phyloP scores from a whole-genome alignment of 2,888 invertebrate genomes.

The Drosophila dives region DNA sequence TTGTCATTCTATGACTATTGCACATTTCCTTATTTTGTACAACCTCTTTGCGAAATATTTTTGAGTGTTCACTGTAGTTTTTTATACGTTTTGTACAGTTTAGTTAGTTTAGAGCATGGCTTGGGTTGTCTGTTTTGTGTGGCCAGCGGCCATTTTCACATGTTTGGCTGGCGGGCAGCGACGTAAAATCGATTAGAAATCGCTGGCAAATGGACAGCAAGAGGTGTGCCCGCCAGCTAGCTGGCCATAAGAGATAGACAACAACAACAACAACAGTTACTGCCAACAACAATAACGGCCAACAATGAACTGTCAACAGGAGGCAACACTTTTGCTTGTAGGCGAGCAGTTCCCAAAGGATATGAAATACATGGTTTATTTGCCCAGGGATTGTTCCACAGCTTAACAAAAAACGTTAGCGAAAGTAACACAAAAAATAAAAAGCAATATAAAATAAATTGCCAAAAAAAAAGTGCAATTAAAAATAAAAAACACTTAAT shows the following conservation, averaged over 20 bases:
- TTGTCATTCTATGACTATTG: neutral
- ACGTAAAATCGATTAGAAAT: conserved; percentile 78
- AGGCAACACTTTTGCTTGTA: conserved; percentile 40
- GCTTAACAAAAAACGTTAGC: conserved; percentile 53
- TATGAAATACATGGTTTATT: conserved; percentile 39
- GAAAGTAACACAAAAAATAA: conserved; percentile 54
- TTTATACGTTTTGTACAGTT: conserved; percentile 7
- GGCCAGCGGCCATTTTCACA: conserved; percentile 57
- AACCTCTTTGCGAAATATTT: neutral
- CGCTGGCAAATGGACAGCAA: conserved; percentile 78
- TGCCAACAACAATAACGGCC: conserved; percentile 26
- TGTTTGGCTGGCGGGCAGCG: conserved; percentile 46
- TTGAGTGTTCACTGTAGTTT: conserved; percentile 4
- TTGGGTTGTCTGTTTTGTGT: conserved; percentile 15
- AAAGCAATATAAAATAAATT: conserved; percentile 30
- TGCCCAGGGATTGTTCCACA: conserved; percentile 31
- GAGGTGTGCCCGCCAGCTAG: conserved; percentile 72
- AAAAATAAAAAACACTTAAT: conserved; percentile 73
- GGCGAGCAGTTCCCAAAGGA: conserved; percentile 53
- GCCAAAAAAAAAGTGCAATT: conserved; percentile 58
- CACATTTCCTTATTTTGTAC: neutral
- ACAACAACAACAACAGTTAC: conserved; percentile 8
- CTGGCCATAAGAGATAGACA: conserved; percentile 57
- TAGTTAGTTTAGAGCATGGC: conserved; percentile 31
- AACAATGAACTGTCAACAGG: conserved; percentile 31